Evolutionary conservation across 30 jellyfish, hydroid and myxozoan species (phyloP).

Genomic region (Sanderia malayensis): DNA sequence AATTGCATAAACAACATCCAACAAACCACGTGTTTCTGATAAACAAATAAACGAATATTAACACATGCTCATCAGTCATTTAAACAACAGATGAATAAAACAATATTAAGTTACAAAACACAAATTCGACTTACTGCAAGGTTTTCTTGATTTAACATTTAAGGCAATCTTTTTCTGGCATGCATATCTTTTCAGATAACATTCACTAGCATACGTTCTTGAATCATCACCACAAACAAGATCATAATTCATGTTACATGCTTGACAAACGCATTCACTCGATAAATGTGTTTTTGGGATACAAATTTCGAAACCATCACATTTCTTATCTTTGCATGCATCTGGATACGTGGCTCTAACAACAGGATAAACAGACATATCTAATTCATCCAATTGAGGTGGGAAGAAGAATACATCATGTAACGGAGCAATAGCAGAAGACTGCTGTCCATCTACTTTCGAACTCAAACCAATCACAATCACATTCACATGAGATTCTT

Average conservation of each 20-base stretch:
- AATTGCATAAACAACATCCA: slow-evolving; percentile 50
- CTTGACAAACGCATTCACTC: slow-evolving; percentile 56
- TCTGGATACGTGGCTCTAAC: slow-evolving; percentile 57
- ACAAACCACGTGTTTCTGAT: slow-evolving; percentile 30
- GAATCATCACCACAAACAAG: slow-evolving; percentile 91
- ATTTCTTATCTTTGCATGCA: slow-evolving; percentile 59
- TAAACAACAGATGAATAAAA: too few species aligned
- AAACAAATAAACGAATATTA: neutral
- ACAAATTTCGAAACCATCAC: slow-evolving; percentile 29
- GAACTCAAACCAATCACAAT: slow-evolving; percentile 58
- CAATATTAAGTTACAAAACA: too few species aligned
- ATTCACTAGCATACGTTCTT: slow-evolving; percentile 68
- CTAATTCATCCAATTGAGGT: slow-evolving; percentile 52
- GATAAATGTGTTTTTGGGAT: slow-evolving; percentile 18
- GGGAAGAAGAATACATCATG: slow-evolving; percentile 70
- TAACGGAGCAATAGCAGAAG: slow-evolving; percentile 31
- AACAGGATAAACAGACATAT: slow-evolving; percentile 46
- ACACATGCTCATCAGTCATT: too few species aligned
- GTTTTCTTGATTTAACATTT: slow-evolving; percentile 26
- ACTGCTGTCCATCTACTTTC: slow-evolving; percentile 16
- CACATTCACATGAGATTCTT: slow-evolving; percentile 43
- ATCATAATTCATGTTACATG: slow-evolving; percentile 13
- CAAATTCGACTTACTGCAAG: slow-evolving; percentile 78
- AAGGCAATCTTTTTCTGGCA: slow-evolving; percentile 43
- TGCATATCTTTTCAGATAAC: slow-evolving; percentile 51